Base-by-base conservation (phyloP, 2,888 invertebrate genomes). In the Archaeoteleia sp. region DNA sequence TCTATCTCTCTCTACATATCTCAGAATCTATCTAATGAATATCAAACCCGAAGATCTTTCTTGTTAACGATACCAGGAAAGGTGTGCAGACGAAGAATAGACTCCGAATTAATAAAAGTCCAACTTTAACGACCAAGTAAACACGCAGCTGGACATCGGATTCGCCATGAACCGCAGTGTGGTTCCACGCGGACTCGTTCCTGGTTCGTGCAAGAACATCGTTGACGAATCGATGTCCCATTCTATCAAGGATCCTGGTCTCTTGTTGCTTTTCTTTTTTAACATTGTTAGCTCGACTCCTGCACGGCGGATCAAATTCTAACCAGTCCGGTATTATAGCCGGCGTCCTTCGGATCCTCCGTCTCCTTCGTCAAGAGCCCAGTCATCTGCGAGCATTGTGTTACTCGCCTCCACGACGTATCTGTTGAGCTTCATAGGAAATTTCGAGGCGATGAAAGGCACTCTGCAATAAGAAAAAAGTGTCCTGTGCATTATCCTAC, bases 311-410 rank as follows among this genome's bases (percentile, higher is more conserved):
- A 84, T 84, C 83, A 82, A 83, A 84, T 84, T 84, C 82, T 83
- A 84, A 83, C 83, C 82, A 82, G 83, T 83, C 76, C 78, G 74
- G 78, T 79, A 81, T 82, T 82, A 81, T 81, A 82, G 82, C 78
- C 71, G 79, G 73, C 82, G 84, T 82, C 83, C 83, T 82, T 82
- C 81, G 74, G 72, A 70, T 71, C 75, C 74, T 72, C 74, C 71
- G 71, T 70, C 61, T 71, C 71, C 74, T 72, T 72, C 69, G 71
- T 74, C 69, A 67, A 72, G 72, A 71, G 74, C 79, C 78, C 76
- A 79, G 78, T 79, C 79, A 80, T 82, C 78, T 62, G 70, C 72
- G 72, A 61, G 79, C 80, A 81, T 80, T 81, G 79, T 79, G 75
- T 78, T 80, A 78, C 76, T 71, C 49, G 61, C 46, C 53, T 45